Conservation (phyloP, 1,140 invertebrate genomes). For the Kradibia gibbosae region DNA sequence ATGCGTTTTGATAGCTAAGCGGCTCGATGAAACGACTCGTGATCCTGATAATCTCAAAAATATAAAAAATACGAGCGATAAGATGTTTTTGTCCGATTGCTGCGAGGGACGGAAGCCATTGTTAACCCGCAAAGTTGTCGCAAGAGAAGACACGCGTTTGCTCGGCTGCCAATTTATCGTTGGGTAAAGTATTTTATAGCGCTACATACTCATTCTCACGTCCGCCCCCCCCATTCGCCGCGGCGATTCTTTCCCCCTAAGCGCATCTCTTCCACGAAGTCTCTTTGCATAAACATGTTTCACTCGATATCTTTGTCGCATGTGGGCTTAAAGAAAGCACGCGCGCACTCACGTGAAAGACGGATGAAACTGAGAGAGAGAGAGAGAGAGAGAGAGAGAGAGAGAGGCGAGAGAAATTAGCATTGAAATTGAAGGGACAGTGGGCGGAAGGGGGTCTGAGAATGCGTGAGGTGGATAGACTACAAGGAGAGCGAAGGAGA, state of each 20-base stretch:
- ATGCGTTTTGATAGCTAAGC: neutral
- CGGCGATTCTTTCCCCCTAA: slow-evolving; percentile 6
- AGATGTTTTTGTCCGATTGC: neutral
- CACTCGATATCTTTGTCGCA: slow-evolving; percentile 4
- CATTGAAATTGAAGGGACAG: no score
- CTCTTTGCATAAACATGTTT: slow-evolving; percentile 60
- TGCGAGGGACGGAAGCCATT: slow-evolving; percentile 2
- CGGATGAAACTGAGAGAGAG: neutral
- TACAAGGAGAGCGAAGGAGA: neutral
- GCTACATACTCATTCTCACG: slow-evolving; percentile 22
- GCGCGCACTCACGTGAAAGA: no score
- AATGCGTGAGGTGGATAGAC: neutral
- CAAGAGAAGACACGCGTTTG: slow-evolving; percentile 1
- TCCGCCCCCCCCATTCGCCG: slow-evolving; percentile 2
- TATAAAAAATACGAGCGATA: neutral
- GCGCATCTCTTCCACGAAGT: slow-evolving; percentile 19
- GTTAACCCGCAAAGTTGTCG: neutral
- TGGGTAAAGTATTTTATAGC: neutral
- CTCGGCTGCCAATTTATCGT: neutral
- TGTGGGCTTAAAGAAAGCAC: neutral
- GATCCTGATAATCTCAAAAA: neutral
- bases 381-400: neutral
- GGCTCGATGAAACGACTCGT: neutral
- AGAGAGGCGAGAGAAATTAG: no score
- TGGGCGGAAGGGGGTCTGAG: neutral